Evolutionary conservation across 2,888 invertebrate species (phyloP), one percentile per base, ranked within the genome.

Genomic region (Zygaena filipendulae): DNA sequence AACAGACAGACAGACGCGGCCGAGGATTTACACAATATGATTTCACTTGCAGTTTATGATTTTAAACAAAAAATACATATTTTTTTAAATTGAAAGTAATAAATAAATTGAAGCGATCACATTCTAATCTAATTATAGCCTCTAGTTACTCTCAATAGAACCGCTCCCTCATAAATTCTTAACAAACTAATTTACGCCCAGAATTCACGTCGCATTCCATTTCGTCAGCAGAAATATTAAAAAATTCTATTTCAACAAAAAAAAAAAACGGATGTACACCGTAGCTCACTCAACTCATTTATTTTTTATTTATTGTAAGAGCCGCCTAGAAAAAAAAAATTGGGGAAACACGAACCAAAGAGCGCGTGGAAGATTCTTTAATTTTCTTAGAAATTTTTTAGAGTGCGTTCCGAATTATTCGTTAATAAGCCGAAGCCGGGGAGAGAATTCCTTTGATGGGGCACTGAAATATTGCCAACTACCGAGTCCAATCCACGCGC

Each of bases 391-490:
- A 53, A 56, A 62, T 59, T 58, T 54, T 49, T 58, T 59, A 54
- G 43, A 43, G 52, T 32, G 25, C 32, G 29, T 29, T 61, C 58
- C 52, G 55, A 70, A 66, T 66, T 62, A 67, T 68, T 64, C 66
- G 59, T 66, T 67, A 67, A 67, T 74, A 72, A 71, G 71, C 35
- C 38, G 24, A 37, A 52, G 49, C 41, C 48, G 48, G 43, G 38
- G 56, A 50, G 56, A 52, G n/a, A 60, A 63, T 66, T 67, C 63
- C 66, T 75, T 72, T 72, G 71, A 71, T 61, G 67, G n/a, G n/a
- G 55, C 59, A 60, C 59, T 69, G 71, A 71, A 74, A 72, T 70
- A 72, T 70, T 63, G 67, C 62, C 61, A 47, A 49, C 52, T 67
- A 61, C 58, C 49, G 47, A 47, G 53, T 47, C 53, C 54, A 51